Percentiles rank a stretch among this genome's conserved stretches.
These are phyloP conservation scores for Leontopithecus rosalia DNA, from an alignment of 2,797 vertebrate genomes.

Conservation along the genomic window DNA sequence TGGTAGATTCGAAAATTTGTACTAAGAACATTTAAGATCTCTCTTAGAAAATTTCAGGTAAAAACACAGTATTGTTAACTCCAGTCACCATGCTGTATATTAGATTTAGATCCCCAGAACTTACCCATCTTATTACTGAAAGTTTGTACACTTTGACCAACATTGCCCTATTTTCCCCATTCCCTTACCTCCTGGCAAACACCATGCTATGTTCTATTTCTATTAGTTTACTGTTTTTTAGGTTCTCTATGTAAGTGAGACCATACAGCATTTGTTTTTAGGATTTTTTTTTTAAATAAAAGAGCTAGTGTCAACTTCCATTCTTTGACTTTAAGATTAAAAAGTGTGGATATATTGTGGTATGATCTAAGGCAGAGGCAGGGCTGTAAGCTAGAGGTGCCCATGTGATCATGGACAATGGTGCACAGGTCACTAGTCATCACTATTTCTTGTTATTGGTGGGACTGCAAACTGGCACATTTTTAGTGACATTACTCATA, in stretches of 20 bases:
- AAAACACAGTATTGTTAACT: not conserved
- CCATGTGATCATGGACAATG: not conserved
- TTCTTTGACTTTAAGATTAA: not conserved
- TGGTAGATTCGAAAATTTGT: not conserved
- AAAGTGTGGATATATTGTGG: not conserved
- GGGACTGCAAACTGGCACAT: constrained; percentile 7
- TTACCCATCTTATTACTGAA: not conserved
- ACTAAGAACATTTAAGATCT: not conserved
- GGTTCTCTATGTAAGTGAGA: not conserved
- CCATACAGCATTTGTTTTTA: not conserved
- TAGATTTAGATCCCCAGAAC: not conserved
- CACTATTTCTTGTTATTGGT: constrained; percentile 2
- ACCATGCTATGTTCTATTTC: not conserved
- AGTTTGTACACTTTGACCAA: not conserved
- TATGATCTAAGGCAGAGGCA: not conserved
- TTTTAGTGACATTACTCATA: constrained; percentile 71
- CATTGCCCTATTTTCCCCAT: not conserved
- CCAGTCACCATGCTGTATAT: not conserved
- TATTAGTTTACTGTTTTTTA: not conserved
- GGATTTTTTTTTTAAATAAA: not conserved
- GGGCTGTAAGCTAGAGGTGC: not conserved
- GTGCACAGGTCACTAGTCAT: constrained; percentile 9
- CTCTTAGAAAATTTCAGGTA: not conserved
- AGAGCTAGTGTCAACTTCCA: not conserved
- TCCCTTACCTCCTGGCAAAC: not conserved